Evolutionary conservation across 2,888 invertebrate species (phyloP).

Genomic region (Uloborus plumipes): DNA sequence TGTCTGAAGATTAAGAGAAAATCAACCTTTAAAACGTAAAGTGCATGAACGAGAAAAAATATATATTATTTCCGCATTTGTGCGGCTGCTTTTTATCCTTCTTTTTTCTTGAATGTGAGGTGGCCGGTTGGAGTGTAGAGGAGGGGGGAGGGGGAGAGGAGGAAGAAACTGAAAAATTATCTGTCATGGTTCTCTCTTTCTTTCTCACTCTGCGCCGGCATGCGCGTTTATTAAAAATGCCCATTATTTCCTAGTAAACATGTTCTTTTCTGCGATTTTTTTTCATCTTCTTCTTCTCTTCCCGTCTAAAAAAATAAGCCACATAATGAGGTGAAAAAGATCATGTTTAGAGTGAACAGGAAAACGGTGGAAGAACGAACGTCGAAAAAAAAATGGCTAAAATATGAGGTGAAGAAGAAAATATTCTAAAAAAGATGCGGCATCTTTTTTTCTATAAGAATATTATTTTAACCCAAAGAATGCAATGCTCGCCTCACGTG

Average conservation of each 20-base stretch:
- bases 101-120: too few species aligned
- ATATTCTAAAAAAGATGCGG: too few species aligned
- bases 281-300: conserved; percentile 5
- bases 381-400: too few species aligned
- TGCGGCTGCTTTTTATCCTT: too few species aligned
- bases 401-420: too few species aligned
- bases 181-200: conserved; percentile 5
- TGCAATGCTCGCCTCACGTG: too few species aligned
- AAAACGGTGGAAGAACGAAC: neutral
- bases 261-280: conserved; percentile 14
- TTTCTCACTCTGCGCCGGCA: neutral
- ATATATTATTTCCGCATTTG: too few species aligned
- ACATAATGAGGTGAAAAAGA: conserved; percentile 54
- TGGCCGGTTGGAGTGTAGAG: neutral
- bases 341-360: conserved; percentile 16
- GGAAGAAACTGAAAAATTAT: conserved; percentile 23
- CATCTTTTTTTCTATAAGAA: too few species aligned
- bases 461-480: too few species aligned
- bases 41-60: too few species aligned
- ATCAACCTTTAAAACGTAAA: too few species aligned
- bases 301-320: conserved; percentile 16
- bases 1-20: too few species aligned
- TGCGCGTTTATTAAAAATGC: conserved; percentile 30
- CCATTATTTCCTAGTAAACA: conserved; percentile 28
- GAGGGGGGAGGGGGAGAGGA: neutral